Evolutionary conservation across 2,113 vertebrate species (phyloP), one percentile per base, ranked within the genome.

Genomic region (Atractosteus spatula): DNA sequence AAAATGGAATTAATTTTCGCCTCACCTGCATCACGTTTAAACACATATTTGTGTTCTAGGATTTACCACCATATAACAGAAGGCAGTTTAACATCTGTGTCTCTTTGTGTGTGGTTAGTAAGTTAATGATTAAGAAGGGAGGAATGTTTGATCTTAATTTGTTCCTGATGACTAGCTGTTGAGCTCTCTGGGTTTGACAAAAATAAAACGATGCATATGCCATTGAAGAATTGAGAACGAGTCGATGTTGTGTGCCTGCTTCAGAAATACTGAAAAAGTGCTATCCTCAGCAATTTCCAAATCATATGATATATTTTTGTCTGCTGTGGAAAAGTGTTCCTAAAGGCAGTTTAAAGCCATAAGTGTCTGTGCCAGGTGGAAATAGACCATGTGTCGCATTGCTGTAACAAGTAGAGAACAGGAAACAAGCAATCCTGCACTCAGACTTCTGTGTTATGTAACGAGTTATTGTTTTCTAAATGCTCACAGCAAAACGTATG

Each of bases 71-170:
- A 11, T n/a, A 12, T 4, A 62, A 29, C 55, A 11, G 16, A 66
- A 42, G 17, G n/a, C 16, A 0, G 1, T 7, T 68, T 4, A 56
- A 55, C 17, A 47, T 77, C 66, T 83, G 77, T 78, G 13, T 62
- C 42, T 45, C 16, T 61, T 42, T 61, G 55, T 3, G 0, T 71
- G 76, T 74, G 74, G 74, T 71, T 83, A 41, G 44, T 74, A 69
- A 65, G 74, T 84, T 90, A 88, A 91, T 88, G 74, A 86, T 75
- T 84, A 78, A 82, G 62, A 65, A 62, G 61, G 55, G 69, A 77
- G 81, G 71, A 83, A 79, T 86, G 81, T 86, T 83, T 81, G 78
- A 76, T 77, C 77, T 64, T 71, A 3, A 2, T 69, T 45, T 69
- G 69, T 13, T 80, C 67, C 78, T 82, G 74, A 80, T 73, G 0